Evolutionary conservation across 2,797 vertebrate species (phyloP), one percentile per base, ranked within the genome.

Genomic region (Acrossocheilus fasciatus): DNA sequence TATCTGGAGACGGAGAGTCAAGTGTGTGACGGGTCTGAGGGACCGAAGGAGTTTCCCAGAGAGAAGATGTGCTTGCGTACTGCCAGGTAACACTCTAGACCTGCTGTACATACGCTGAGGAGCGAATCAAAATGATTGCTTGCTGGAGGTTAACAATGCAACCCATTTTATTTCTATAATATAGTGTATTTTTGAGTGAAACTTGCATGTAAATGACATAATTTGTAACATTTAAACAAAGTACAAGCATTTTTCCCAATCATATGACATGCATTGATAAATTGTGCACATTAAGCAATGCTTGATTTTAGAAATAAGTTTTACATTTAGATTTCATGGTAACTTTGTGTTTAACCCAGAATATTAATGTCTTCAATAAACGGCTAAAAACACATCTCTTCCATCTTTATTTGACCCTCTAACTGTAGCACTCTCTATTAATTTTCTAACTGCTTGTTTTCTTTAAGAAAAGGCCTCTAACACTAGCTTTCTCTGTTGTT

Each of bases 31-130:
- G 96, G 97, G 0, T 97, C 99, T 88, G 98, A 99, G 88, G 98
- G 98, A 15, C 98, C 98, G 2, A 96, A 97, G 87, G 98, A 99
- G 36, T 99, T 99, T 90, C 98, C 98, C 4, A 95, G 97, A 86
- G 98, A 99, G 94, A 99, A 99, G 92, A 99, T 99, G 97, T 99
- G 98, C 83, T 92, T 99, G 87, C 96, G 98, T 23, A 96, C 98
- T 12, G 97, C 97, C 90, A 97, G 98, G 98, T 99, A 94, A 83
- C 17, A 10, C 45, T 14, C 11, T 17, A 52, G 11, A 0, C 39
- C 41, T 70, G 8, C 59, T 54, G 9, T 0, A 76, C 2, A 34
- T 34, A 3, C 26, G 0, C 26, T 3, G 23, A 43, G 39, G 20
- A 72, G 43, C 2, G 4, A 69, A 20, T n/a, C 57, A 4, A 59